These are phyloP conservation scores for Camponotus vicinus DNA, from an alignment of 1,140 invertebrate genomes.

Conservation along the genomic window DNA sequence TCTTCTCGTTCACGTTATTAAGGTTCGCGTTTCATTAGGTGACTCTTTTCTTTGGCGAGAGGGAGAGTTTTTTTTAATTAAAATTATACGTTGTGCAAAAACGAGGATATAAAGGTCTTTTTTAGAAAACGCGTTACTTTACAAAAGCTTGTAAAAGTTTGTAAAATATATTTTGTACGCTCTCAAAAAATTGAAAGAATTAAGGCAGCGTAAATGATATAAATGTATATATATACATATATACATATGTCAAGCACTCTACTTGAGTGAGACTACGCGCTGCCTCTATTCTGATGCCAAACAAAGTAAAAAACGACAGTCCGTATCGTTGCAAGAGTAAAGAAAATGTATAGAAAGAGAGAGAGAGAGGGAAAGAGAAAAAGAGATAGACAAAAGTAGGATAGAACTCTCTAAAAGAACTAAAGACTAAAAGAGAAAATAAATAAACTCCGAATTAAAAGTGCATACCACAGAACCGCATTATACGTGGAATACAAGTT, in stretches of 20 bases:
- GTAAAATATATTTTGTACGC: conserved; percentile 14
- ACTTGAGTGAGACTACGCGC: conserved; percentile 76
- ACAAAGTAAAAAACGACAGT: conserved; percentile 72
- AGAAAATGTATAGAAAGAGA: conserved; percentile 62
- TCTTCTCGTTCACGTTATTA: background rate
- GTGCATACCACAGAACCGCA: conserved; percentile 79
- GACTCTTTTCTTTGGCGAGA: background rate
- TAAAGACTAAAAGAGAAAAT: conserved; percentile 79
- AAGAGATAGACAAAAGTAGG: conserved; percentile 62
- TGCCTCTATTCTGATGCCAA: conserved; percentile 80
- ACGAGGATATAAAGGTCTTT: background rate
- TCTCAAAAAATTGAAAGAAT: conserved; percentile 30
- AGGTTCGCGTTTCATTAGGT: background rate
- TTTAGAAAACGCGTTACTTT: conserved; percentile 10
- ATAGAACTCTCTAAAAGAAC: conserved; percentile 77
- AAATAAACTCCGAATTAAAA: conserved; percentile 75
- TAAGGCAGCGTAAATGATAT: conserved; percentile 25
- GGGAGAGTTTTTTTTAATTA: background rate
- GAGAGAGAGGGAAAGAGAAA: conserved; percentile 67
- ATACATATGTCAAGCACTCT: conserved; percentile 63
- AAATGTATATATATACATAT: conserved; percentile 42
- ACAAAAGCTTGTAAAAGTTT: conserved; percentile 1
- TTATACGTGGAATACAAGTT: conserved; percentile 56
- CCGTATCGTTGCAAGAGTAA: conserved; percentile 74
- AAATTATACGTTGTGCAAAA: background rate